Evolutionary conservation across 2,797 vertebrate species (phyloP).

Genomic region (Orientallactaga sibirica): DNA sequence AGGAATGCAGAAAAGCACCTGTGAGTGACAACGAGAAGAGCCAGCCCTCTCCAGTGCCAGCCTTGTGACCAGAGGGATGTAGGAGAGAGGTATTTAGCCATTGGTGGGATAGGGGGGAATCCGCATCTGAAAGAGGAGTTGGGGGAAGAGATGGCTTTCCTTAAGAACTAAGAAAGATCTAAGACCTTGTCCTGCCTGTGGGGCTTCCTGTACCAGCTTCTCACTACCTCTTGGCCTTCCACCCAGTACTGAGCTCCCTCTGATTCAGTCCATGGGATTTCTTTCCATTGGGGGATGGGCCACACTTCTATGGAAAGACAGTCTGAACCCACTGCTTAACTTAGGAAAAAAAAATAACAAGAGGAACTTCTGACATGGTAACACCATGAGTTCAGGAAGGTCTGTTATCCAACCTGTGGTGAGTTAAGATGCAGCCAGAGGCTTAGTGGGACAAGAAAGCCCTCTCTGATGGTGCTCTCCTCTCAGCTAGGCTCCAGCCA

Average conservation of each 20-base stretch:
- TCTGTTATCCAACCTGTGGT: too few relatives aligned
- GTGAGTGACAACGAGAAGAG: background rate
- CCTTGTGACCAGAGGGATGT: too few relatives aligned
- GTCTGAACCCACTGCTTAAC: background rate
- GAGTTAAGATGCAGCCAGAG: background rate
- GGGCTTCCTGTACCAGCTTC: background rate
- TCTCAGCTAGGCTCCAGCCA: too few relatives aligned
- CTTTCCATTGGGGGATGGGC: background rate
- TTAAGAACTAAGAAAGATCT: background rate
- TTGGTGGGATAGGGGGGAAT: background rate
- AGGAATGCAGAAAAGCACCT: background rate
- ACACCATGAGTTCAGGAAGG: background rate
- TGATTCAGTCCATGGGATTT: background rate
- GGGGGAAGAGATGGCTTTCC: background rate
- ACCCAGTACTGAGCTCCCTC: rapidly evolving
- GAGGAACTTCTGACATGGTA: background rate
- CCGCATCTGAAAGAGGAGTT: too few relatives aligned
- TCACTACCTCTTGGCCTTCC: background rate
- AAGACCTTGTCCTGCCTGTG: background rate
- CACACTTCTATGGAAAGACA: background rate
- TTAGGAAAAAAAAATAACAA: too few relatives aligned
- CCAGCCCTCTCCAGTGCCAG: too few relatives aligned
- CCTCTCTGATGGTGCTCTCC: background rate
- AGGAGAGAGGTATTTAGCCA: background rate
- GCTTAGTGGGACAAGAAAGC: background rate